Conservation (phyloP, 2,113 vertebrate genomes). For the human region GRCh38 chr17:69971501-69972000, state of each 20-base stretch:
- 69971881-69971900: neutral
- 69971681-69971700: neutral
- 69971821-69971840: neutral
- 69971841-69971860: neutral
- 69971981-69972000: neutral
- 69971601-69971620: constrained; percentile 7
- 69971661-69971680: neutral
- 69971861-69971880: neutral
- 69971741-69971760: neutral
- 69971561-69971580: neutral
- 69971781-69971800: neutral
- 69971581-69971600: neutral
- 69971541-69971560: neutral
- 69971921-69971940: constrained; percentile 39
- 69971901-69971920: neutral
- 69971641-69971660: neutral
- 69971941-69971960: constrained; percentile 33
- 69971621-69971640: neutral
- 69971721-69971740: neutral
- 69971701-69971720: neutral
- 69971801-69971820: neutral
- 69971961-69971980: neutral
- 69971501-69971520: neutral
- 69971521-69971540: neutral
- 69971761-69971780: neutral